Evolutionary conservation across 2,888 invertebrate species (phyloP).

Genomic region (Sphaerophoria taeniata): DNA sequence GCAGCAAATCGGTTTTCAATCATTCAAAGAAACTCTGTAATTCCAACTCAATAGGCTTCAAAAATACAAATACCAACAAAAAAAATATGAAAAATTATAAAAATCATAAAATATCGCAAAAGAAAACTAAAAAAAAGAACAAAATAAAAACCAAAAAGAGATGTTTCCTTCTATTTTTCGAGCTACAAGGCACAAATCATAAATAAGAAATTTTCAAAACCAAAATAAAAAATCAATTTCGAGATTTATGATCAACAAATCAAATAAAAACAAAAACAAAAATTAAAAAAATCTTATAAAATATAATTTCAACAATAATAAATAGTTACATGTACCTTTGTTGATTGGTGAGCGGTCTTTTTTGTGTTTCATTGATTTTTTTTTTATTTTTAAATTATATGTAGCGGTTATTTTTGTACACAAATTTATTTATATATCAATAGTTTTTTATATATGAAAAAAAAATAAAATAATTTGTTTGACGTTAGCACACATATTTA

Average conservation of each 20-base stretch:
- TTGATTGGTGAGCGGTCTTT: conserved; percentile 83
- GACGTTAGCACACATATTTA: conserved; percentile 79
- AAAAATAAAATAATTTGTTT: conserved; percentile 69
- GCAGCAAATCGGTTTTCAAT: conserved; percentile 53
- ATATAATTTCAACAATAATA: conserved; percentile 63
- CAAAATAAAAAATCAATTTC: not conserved
- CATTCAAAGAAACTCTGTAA: conserved; percentile 64
- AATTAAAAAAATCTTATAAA: conserved; percentile 53
- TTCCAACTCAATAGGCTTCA: conserved; percentile 47
- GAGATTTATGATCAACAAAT: conserved; percentile 28
- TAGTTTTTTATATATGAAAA: conserved; percentile 56
- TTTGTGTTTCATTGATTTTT: conserved; percentile 74
- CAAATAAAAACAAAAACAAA: conserved; percentile 38
- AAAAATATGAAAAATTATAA: not conserved
- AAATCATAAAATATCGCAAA: conserved; percentile 3
- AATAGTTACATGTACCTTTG: conserved; percentile 81
- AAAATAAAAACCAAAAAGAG: conserved; percentile 27
- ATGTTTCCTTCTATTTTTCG: conserved; percentile 24
- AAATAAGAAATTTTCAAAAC: conserved; percentile 20
- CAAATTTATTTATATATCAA: conserved; percentile 76
- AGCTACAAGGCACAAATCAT: conserved; percentile 45
- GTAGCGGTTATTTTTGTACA: conserved; percentile 75
- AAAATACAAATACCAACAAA: conserved; percentile 9
- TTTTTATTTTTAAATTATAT: conserved; percentile 75
- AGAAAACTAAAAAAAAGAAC: conserved; percentile 15